A percentile compares a stretch with the other conserved stretches of the same genome.
phyloP scores from a whole-genome alignment of 1,140 invertebrate genomes.

The Drosophila rufa region DNA sequence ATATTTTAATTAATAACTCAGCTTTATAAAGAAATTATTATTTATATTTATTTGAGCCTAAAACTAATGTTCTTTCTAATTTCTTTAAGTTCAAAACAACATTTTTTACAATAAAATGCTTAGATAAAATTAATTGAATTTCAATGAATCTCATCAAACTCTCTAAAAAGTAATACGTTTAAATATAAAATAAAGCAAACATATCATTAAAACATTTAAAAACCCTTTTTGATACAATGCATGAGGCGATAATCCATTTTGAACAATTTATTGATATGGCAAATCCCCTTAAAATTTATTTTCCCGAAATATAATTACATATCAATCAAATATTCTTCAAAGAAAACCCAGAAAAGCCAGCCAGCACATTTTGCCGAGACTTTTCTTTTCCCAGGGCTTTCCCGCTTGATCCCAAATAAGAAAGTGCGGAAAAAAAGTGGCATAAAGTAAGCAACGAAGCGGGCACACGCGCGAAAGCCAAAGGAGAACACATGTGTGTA shows the following conservation, averaged over 20 bases:
- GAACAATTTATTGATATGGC: not conserved
- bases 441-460: conserved; percentile 21
- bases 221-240: not conserved
- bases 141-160: not conserved
- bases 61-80: too few species aligned
- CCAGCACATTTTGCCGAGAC: not conserved
- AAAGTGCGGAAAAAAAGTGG: conserved; percentile 25
- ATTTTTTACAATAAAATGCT: not conserved
- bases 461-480: conserved; percentile 3
- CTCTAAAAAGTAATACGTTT: too few species aligned
- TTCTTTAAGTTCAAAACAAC: too few species aligned
- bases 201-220: not conserved
- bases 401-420: conserved; percentile 1
- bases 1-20: too few species aligned
- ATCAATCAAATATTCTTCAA: conserved; percentile 23
- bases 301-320: conserved; percentile 14
- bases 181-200: too few species aligned
- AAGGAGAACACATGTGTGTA: not conserved
- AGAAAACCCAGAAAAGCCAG: not conserved
- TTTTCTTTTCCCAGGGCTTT: conserved; percentile 7
- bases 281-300: not conserved
- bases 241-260: conserved; percentile 4
- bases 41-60: too few species aligned
- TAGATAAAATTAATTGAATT: not conserved
- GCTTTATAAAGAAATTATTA: too few species aligned